Conservation (phyloP, 2,888 invertebrate species). For the Scaptomyza flava region DNA sequence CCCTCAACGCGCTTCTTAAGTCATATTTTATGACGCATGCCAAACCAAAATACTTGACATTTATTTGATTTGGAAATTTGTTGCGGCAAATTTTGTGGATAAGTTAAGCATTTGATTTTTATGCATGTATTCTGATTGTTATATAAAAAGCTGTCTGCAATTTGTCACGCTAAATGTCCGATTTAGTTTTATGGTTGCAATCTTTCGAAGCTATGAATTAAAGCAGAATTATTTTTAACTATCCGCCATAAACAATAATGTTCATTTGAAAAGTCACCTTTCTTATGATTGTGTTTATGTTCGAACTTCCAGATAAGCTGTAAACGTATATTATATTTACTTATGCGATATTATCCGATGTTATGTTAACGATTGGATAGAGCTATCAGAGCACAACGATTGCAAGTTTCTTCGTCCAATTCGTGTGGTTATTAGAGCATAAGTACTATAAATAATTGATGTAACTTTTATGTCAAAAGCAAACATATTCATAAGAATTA, state of each 20-base stretch:
- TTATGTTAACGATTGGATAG: not conserved
- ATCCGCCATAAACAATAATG: not conserved
- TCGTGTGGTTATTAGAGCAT: conserved; percentile 2
- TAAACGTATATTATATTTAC: not conserved
- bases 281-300: not conserved
- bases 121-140: not conserved
- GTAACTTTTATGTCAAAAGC: not conserved
- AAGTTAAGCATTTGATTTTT: conserved; percentile 4
- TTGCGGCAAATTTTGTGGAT: conserved; percentile 6
- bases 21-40: conserved; percentile 23
- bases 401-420: conserved; percentile 3
- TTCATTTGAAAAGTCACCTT: not conserved
- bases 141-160: conserved; percentile 6
- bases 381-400: conserved; percentile 7
- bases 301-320: not conserved
- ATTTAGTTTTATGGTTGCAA: not conserved
- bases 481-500: not conserved
- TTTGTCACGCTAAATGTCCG: conserved; percentile 18
- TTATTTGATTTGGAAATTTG: conserved; percentile 18
- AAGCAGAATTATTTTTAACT: not conserved
- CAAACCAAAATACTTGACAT: conserved; percentile 2
- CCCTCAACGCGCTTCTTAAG: conserved; percentile 28
- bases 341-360: conserved; percentile 1
- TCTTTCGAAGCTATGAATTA: not conserved
- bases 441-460: not conserved